These are phyloP conservation scores for Hippocampus guttulatus DNA, from an alignment of 2,113 vertebrate genomes.

Conservation along the genomic window DNA sequence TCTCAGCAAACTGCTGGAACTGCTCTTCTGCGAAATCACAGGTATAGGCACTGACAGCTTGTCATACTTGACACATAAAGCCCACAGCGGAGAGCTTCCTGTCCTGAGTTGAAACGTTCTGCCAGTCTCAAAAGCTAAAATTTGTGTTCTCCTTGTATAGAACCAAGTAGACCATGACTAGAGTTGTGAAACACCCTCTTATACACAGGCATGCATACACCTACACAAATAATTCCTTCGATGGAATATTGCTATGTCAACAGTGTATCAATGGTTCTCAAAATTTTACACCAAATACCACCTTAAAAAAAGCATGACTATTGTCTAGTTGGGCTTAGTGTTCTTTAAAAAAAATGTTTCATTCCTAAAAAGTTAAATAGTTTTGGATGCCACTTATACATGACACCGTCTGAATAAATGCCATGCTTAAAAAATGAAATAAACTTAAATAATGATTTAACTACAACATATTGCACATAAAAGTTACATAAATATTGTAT, in stretches of 20 bases:
- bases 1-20: background rate
- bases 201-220: constrained; percentile 8
- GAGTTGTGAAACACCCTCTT: constrained; percentile 34
- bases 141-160: constrained; percentile 44
- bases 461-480: too few relatives aligned
- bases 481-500: too few relatives aligned
- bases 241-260: constrained; percentile 40
- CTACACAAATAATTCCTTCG: constrained; percentile 39
- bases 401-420: too few relatives aligned
- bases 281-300: too few relatives aligned
- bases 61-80: constrained; percentile 21
- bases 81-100: constrained; percentile 2
- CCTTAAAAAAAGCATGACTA: too few relatives aligned
- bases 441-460: too few relatives aligned
- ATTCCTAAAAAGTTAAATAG: too few relatives aligned
- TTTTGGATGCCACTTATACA: too few relatives aligned
- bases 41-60: constrained; percentile 28
- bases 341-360: too few relatives aligned
- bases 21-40: constrained; percentile 8
- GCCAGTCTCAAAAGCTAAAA: constrained; percentile 35
- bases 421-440: too few relatives aligned
- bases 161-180: constrained; percentile 32
- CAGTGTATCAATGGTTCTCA: too few relatives aligned
- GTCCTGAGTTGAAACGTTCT: constrained; percentile 43
- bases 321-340: too few relatives aligned